A percentile compares a stretch with the other conserved stretches of the same genome.
Evolutionary conservation across 2,113 vertebrate genomes (phyloP).

Genomic region (Boleophthalmus pectinirostris): DNA sequence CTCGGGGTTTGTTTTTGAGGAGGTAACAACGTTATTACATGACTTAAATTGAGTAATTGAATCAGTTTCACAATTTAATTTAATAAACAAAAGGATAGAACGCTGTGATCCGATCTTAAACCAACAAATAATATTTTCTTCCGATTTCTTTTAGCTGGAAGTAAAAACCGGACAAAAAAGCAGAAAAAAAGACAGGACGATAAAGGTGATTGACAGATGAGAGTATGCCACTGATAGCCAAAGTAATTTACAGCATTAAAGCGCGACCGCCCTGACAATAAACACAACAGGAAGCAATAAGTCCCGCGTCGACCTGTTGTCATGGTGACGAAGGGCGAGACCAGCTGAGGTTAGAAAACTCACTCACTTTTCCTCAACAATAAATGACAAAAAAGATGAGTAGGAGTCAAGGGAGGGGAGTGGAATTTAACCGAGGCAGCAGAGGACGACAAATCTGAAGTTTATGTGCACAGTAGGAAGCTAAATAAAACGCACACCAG

Average conservation of each 20-base stretch:
- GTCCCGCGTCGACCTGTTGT: slow-evolving; percentile 36
- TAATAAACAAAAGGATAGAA: background rate
- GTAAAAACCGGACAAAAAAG: background rate
- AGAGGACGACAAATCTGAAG: slow-evolving; percentile 49
- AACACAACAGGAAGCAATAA: slow-evolving; percentile 60
- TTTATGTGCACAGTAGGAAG: slow-evolving; percentile 29
- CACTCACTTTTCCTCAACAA: slow-evolving; percentile 40
- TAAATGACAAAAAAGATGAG: slow-evolving; percentile 42
- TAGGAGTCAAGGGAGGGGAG: slow-evolving; percentile 42
- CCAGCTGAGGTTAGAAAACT: slow-evolving; percentile 54
- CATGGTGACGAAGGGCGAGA: slow-evolving; percentile 30
- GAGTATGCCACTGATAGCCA: slow-evolving; percentile 41
- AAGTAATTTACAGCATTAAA: slow-evolving; percentile 48
- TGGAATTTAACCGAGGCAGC: slow-evolving; percentile 28
- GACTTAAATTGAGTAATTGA: too few species aligned
- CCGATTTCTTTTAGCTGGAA: background rate
- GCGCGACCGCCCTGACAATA: slow-evolving; percentile 34
- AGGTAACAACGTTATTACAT: too few species aligned
- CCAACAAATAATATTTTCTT: background rate
- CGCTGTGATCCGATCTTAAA: background rate
- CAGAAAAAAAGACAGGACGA: slow-evolving; percentile 4
- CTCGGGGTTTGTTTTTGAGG: too few species aligned
- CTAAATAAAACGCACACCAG: slow-evolving; percentile 19
- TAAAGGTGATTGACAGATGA: slow-evolving; percentile 14
- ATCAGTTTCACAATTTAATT: too few species aligned